These are phyloP conservation scores for Trematocara zebra DNA, from an alignment of 2,113 vertebrate genomes.

Conservation along the genomic window DNA sequence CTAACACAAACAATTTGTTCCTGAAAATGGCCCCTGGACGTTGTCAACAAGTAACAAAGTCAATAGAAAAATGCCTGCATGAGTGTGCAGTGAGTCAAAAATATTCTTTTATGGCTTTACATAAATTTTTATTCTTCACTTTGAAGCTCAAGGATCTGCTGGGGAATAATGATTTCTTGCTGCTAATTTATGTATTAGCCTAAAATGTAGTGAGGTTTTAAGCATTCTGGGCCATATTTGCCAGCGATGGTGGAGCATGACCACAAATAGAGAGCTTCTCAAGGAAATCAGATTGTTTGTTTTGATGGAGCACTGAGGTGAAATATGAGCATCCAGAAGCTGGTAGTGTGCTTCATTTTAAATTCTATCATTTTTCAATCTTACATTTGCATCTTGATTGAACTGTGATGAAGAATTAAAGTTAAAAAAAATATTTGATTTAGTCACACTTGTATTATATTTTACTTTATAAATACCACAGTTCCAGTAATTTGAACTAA, in stretches of 20 bases:
- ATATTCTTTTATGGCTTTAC: not conserved
- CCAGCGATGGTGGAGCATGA: not conserved
- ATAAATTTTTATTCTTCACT: not conserved
- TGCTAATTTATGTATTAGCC: not conserved
- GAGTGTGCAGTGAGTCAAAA: not conserved
- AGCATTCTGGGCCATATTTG: not conserved
- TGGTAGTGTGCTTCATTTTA: fast-evolving
- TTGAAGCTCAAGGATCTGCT: not conserved
- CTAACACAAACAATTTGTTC: not conserved
- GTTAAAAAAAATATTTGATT: not conserved
- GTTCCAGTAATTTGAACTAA: not conserved
- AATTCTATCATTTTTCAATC: not conserved
- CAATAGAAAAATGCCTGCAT: not conserved
- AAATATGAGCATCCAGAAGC: not conserved
- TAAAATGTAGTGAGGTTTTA: not conserved
- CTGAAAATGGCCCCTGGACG: not conserved
- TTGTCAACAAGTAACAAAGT: not conserved
- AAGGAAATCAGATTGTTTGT: not conserved
- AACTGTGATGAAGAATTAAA: not conserved
- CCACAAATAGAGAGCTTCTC: not conserved
- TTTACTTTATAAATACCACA: not conserved
- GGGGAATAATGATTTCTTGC: not conserved
- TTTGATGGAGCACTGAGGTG: not conserved
- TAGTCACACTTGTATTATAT: not conserved
- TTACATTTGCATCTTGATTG: not conserved